Conservation (phyloP, 2,797 vertebrate genomes). For the Otolemur crassicaudatus region DNA sequence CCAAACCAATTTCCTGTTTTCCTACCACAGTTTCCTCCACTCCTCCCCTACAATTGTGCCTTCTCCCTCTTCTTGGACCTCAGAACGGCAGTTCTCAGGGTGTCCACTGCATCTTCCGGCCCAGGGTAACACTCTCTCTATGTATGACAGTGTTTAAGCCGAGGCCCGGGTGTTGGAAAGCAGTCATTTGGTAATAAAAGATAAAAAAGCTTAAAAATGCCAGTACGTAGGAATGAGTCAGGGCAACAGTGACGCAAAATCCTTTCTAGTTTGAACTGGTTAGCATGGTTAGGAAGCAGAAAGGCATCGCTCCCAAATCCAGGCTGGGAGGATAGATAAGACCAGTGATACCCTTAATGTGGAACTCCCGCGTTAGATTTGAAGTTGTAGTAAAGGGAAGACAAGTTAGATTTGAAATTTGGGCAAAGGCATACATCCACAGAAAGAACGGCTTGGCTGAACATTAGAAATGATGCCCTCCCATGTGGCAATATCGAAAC, state of each 20-base stretch:
- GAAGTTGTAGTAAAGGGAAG: not conserved
- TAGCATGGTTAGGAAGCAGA: slow-evolving; percentile 11
- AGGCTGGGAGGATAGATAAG: not conserved
- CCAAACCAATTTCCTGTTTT: not conserved
- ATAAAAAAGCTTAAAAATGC: not conserved
- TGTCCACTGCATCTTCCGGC: not conserved
- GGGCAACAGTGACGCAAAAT: not conserved
- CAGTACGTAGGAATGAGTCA: not conserved
- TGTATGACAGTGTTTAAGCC: not conserved
- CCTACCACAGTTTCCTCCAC: not conserved
- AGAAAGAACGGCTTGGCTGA: not conserved
- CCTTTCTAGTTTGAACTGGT: slow-evolving; percentile 35
- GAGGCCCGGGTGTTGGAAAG: not conserved
- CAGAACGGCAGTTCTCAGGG: not conserved
- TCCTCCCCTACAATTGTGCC: not conserved
- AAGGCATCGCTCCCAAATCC: not conserved
- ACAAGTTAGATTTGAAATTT: not conserved
- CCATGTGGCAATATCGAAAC: not conserved
- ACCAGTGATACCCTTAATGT: not conserved
- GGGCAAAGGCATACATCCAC: not conserved
- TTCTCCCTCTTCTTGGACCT: not conserved
- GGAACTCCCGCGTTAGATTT: not conserved
- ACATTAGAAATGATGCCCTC: not conserved
- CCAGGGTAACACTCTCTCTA: not conserved
- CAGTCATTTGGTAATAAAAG: not conserved